Base-by-base conservation (phyloP, 2,888 invertebrate genomes). In the Poecilus cupreus region DNA sequence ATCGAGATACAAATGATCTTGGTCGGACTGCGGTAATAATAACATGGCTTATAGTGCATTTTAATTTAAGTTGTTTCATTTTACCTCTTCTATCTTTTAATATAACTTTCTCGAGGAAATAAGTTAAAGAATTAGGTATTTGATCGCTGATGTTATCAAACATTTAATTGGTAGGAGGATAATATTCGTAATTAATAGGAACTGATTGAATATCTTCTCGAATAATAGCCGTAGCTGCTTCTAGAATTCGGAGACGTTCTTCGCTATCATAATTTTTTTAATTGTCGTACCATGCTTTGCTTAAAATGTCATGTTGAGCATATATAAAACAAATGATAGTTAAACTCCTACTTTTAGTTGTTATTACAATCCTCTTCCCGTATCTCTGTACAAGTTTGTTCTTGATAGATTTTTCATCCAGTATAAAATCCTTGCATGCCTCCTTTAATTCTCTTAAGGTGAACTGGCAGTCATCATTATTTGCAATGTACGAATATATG, bases 291-390 rank as follows among this genome's bases (percentile, higher is more conserved):
- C 80, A 76, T 39, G 70, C 76, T 80, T 37, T 16, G 54, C 68
- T 80, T 0, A 82, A 54, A 80, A 82, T 80, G 46, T 82, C 46
- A 51, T 75, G 32, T 20, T 80, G 78, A 57, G 18, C 82, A 46
- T 79, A 77, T 39, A 74, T 8, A 68, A 83, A 82, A 60, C 82
- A 83, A 8, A 83, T 75, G 26, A 83, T 51, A 64, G 81, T 82
- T 43, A 24, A 64, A 76, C 13, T 16, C 51, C 82, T 83, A 83
- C 18, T 72, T 81, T 85, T 85, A 22, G 83, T 83, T 82, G 85
- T 85, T 76, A 87, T 86, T 85, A 87, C 85, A 85, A 87, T 32
- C 86, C 84, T 86, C 84, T 85, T 82, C 80, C 86, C 86, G 86
- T 86, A 85, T 83, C 85, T 85, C 51, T 85, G 11, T 82, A 86